Conservation (phyloP, 2,113 vertebrate species). For the Alectura lathami region DNA sequence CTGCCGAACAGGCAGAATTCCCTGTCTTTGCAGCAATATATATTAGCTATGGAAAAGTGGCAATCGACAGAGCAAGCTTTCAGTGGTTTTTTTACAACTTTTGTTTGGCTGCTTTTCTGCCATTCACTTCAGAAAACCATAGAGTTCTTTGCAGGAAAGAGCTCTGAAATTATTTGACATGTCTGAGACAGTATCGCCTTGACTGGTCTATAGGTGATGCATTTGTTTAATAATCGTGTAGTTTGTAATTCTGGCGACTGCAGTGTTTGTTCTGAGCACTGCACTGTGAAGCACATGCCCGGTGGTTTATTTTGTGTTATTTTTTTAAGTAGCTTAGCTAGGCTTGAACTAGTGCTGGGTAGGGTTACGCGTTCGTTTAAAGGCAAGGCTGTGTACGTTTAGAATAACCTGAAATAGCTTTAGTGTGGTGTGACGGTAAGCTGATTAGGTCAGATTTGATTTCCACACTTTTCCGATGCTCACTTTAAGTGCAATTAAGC, state of each 20-base stretch:
- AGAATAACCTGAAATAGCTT: not conserved
- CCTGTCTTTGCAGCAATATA: not conserved
- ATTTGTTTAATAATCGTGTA: not conserved
- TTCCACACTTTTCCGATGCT: not conserved
- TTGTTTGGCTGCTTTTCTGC: not conserved
- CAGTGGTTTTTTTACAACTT: not conserved
- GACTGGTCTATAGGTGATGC: not conserved
- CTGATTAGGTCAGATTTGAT: not conserved
- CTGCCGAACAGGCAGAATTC: not conserved
- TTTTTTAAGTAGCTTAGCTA: not conserved
- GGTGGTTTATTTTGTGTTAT: not conserved
- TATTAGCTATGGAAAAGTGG: not conserved
- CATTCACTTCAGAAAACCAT: not conserved
- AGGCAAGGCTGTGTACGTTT: not conserved
- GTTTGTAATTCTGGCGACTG: not conserved
- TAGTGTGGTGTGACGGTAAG: conserved; percentile 6
- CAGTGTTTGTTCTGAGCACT: not conserved
- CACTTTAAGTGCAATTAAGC: not conserved
- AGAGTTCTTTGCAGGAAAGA: not conserved
- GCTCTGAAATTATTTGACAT: not conserved
- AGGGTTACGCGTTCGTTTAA: not conserved
- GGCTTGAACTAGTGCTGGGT: not conserved
- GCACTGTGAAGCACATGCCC: rapidly evolving
- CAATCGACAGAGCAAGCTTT: not conserved
- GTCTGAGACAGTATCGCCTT: not conserved